Conservation (phyloP, 2,113 vertebrate species). For the Seriola rivoliana region DNA sequence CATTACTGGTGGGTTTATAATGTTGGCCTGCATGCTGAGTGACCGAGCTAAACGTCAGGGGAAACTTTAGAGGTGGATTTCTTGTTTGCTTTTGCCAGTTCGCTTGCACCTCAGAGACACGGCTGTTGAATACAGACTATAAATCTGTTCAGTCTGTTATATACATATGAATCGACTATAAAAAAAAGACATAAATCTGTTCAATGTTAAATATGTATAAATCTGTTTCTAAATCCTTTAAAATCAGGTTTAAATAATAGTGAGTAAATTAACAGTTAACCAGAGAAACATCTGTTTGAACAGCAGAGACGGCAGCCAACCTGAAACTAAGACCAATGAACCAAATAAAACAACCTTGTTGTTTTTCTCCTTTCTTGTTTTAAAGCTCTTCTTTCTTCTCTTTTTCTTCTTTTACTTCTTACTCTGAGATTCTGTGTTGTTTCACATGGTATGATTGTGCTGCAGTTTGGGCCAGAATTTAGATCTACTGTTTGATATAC, state of each 20-base stretch:
- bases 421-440: not conserved
- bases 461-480: not conserved
- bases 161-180: not conserved
- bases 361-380: slow-evolving; percentile 2
- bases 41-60: slow-evolving; percentile 21
- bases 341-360: slow-evolving; percentile 12
- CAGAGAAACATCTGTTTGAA: slow-evolving; percentile 20
- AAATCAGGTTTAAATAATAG: slow-evolving; percentile 44
- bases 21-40: not conserved
- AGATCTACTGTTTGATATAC: not conserved
- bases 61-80: slow-evolving; percentile 36
- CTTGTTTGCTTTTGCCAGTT: slow-evolving; percentile 34
- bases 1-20: slow-evolving; percentile 61
- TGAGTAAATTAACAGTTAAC: slow-evolving; percentile 32
- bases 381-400: not conserved
- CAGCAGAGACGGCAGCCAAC: slow-evolving; percentile 28
- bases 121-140: slow-evolving; percentile 25
- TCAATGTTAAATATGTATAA: slow-evolving; percentile 24
- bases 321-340: slow-evolving; percentile 18
- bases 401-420: not conserved
- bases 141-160: slow-evolving; percentile 49
- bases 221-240: slow-evolving; percentile 31
- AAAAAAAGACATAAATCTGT: slow-evolving; percentile 25
- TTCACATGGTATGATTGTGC: not conserved
- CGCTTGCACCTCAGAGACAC: slow-evolving; percentile 34